These are phyloP conservation scores for Syngnathus rostellatus DNA, from an alignment of 2,797 vertebrate genomes.

Conservation along the genomic window DNA sequence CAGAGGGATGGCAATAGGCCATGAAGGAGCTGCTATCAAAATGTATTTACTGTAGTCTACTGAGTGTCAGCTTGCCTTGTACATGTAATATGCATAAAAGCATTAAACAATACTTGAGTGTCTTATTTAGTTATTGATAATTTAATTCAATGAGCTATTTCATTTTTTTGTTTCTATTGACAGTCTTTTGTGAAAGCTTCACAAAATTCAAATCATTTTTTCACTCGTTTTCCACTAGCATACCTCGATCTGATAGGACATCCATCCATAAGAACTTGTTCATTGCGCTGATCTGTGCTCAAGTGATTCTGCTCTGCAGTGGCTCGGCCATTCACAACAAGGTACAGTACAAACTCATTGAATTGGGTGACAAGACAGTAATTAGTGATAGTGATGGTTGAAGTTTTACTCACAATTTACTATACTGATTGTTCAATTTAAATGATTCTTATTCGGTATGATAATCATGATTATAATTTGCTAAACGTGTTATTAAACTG, in stretches of 20 bases:
- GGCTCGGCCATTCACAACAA: slow-evolving; percentile 71
- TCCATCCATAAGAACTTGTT: slow-evolving; percentile 77
- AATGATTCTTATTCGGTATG: not conserved
- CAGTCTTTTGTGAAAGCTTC: not conserved
- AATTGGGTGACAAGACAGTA: not conserved
- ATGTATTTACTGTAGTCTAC: slow-evolving; percentile 51
- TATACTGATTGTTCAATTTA: not conserved
- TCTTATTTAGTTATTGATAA: not conserved
- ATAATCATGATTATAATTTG: not conserved
- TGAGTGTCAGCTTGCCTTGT: slow-evolving; percentile 14
- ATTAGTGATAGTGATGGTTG: not conserved
- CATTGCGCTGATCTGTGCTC: slow-evolving; percentile 69
- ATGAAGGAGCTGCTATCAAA: slow-evolving; percentile 36
- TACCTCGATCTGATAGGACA: slow-evolving; percentile 74
- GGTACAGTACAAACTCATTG: slow-evolving; percentile 55
- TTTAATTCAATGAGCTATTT: not conserved
- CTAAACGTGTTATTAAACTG: not conserved
- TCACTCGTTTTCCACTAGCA: slow-evolving; percentile 44
- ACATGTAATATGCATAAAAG: not conserved
- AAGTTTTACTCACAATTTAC: not conserved
- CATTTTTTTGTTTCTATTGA: not conserved
- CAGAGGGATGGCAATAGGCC: slow-evolving; percentile 55
- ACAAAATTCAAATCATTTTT: not conserved
- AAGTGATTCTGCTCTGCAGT: slow-evolving; percentile 74
- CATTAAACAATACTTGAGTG: not conserved